Conservation (phyloP, 2,888 invertebrate genomes). For the Omphaloscelis lunosa region DNA sequence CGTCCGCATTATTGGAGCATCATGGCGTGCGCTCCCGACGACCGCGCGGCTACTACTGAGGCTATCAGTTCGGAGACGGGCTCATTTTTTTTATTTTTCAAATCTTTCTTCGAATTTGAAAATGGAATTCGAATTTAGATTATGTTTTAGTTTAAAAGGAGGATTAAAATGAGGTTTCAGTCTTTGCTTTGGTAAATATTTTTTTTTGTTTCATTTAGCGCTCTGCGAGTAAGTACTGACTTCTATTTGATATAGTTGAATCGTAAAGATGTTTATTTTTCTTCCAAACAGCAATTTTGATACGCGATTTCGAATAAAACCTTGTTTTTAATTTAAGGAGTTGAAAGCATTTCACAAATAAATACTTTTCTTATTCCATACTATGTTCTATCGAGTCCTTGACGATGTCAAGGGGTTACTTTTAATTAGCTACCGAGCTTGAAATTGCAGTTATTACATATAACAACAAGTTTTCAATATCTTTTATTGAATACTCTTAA, state of each 20-base stretch:
- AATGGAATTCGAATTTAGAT: conserved; percentile 25
- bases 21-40: conserved; percentile 72
- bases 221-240: neutral
- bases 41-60: conserved; percentile 70
- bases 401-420: conserved; percentile 1
- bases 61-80: conserved; percentile 50
- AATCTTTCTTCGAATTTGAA: conserved; percentile 20
- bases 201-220: conserved; percentile 7
- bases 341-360: neutral
- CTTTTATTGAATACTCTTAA: conserved; percentile 25
- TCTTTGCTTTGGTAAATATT: neutral
- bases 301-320: neutral
- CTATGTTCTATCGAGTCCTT: neutral
- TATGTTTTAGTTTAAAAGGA: neutral
- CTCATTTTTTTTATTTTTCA: conserved; percentile 29
- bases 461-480: conserved; percentile 38
- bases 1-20: conserved; percentile 80
- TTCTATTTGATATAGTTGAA: neutral
- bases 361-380: conserved; percentile 10
- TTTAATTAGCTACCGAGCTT: conserved; percentile 29
- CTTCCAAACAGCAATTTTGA: neutral
- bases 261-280: conserved; percentile 25
- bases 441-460: conserved; percentile 19
- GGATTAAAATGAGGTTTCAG: conserved; percentile 34
- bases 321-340: conserved; percentile 11